Evolutionary conservation across 2,797 vertebrate species (phyloP).

Genomic region (Sciaenops ocellatus): DNA sequence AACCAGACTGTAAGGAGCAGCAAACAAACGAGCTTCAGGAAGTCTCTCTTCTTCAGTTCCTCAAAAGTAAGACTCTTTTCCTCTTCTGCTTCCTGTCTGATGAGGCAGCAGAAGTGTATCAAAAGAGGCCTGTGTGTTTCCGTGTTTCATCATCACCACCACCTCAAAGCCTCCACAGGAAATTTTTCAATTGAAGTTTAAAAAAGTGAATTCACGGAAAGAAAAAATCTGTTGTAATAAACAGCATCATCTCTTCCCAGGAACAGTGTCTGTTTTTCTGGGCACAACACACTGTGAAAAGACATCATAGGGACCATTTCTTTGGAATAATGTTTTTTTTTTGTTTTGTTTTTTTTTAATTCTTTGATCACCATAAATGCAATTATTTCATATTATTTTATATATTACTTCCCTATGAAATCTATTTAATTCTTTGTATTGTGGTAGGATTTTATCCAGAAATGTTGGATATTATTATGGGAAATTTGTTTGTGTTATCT

Average conservation of each 20-base stretch:
- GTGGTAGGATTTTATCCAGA: not conserved
- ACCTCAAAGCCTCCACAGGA: not conserved
- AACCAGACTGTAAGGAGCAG: slow-evolving; percentile 28
- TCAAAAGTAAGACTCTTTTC: slow-evolving; percentile 87
- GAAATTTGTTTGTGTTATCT: not conserved
- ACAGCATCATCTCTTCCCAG: no score
- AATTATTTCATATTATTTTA: no score
- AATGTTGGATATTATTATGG: not conserved
- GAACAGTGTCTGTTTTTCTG: no score
- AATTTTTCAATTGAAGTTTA: no score
- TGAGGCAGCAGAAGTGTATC: not conserved
- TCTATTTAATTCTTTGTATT: not conserved
- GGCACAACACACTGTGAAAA: no score
- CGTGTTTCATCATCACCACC: not conserved
- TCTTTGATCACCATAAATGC: no score
- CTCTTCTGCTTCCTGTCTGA: slow-evolving; percentile 39
- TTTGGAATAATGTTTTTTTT: no score
- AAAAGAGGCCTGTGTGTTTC: not conserved
- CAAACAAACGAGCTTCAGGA: slow-evolving; percentile 47
- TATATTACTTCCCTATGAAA: no score
- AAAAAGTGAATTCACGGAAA: no score
- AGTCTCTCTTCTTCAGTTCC: slow-evolving; percentile 86
- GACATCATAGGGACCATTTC: no score
- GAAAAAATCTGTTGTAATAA: no score
- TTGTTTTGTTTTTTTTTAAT: no score